A percentile compares a stretch with the other conserved stretches of the same genome.
phyloP scores from a whole-genome alignment of 2,797 vertebrate species.

The Leuciscus waleckii region DNA sequence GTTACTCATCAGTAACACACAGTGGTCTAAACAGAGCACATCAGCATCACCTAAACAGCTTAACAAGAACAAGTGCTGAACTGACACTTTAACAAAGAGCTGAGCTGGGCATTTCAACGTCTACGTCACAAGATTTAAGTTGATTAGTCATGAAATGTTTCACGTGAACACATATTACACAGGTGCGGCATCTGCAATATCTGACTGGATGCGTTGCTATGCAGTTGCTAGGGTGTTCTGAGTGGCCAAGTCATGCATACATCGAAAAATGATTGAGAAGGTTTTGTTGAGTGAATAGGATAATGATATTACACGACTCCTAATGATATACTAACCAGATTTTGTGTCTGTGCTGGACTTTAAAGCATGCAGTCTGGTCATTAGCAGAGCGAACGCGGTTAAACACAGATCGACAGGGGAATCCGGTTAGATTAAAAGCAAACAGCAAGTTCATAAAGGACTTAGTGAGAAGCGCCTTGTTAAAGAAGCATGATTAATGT shows the following conservation, averaged over 20 bases:
- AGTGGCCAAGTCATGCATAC: background rate
- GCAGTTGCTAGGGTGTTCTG: background rate
- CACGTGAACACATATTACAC: background rate
- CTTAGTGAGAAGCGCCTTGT: background rate
- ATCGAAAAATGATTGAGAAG: background rate
- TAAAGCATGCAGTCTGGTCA: slow-evolving; percentile 15
- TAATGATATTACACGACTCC: background rate
- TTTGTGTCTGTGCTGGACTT: slow-evolving; percentile 11
- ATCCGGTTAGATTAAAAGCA: slow-evolving; percentile 39
- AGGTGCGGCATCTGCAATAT: background rate
- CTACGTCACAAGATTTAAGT: background rate
- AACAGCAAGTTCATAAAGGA: slow-evolving; percentile 27
- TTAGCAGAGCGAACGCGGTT: background rate
- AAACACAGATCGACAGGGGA: slow-evolving; percentile 5
- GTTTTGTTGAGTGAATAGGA: background rate
- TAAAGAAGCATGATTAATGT: background rate
- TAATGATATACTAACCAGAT: slow-evolving; percentile 1
- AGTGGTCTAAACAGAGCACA: background rate
- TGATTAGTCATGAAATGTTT: slow-evolving; percentile 25
- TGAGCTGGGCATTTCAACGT: background rate
- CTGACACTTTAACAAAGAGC: slow-evolving; percentile 24
- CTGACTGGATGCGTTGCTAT: background rate
- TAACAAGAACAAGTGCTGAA: slow-evolving; percentile 45
- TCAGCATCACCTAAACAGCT: slow-evolving; percentile 25
- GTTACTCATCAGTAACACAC: slow-evolving; percentile 15